A percentile compares a stretch with the other conserved stretches of the same genome.
phyloP scores from a whole-genome alignment of 2,888 invertebrate genomes.

The Lepidochitona cinerea region DNA sequence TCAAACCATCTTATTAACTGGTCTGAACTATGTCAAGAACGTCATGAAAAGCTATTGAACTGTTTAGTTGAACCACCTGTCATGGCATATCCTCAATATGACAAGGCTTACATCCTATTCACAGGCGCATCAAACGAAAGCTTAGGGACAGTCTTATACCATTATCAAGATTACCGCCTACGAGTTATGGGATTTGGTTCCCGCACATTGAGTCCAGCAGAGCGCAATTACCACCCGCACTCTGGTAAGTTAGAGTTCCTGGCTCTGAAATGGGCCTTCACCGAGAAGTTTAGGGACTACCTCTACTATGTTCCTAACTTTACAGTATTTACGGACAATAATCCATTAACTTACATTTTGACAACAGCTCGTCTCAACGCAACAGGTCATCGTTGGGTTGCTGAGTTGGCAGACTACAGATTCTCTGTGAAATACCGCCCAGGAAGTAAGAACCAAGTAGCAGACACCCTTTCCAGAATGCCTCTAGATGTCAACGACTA shows the following conservation, averaged over 20 bases:
- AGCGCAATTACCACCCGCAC: conserved; percentile 20
- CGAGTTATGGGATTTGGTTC: conserved; percentile 22
- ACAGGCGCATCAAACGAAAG: conserved; percentile 19
- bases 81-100: conserved; percentile 21
- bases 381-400: conserved; percentile 21
- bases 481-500: background rate
- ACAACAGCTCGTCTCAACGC: conserved; percentile 22
- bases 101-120: conserved; percentile 21
- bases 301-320: conserved; percentile 7
- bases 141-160: conserved; percentile 29
- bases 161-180: conserved; percentile 12
- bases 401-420: conserved; percentile 14
- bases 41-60: conserved; percentile 16
- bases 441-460: conserved; percentile 16
- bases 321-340: conserved; percentile 7
- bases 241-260: conserved; percentile 15
- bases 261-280: conserved; percentile 23
- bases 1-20: background rate
- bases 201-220: conserved; percentile 9
- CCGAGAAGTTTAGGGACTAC: conserved; percentile 20
- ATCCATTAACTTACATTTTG: conserved; percentile 18
- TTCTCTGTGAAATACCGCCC: conserved; percentile 9
- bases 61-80: conserved; percentile 15
- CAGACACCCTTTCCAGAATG: conserved; percentile 17
- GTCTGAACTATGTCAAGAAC: conserved; percentile 2